A percentile compares a stretch with the other conserved stretches of the same genome.
Conservation (phyloP, 2,797 vertebrate genomes). For the Neosilurus hyrtlii region DNA sequence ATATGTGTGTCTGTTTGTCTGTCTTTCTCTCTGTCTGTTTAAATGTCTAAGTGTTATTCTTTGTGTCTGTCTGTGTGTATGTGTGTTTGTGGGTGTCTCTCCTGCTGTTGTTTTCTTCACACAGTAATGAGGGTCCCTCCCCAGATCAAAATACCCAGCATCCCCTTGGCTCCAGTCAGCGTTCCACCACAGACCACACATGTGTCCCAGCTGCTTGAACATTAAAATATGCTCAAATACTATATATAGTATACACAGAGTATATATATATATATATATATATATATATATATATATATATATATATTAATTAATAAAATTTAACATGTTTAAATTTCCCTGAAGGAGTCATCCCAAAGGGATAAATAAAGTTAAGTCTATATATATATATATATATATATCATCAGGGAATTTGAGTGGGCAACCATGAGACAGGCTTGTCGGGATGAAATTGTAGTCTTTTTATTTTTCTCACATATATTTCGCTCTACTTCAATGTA, state of each 20-base stretch:
- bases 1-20: not conserved
- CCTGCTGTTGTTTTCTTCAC: slow-evolving; percentile 43
- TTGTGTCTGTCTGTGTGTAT: slow-evolving; percentile 34
- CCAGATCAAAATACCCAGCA: slow-evolving; percentile 61
- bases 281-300: not conserved
- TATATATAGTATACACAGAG: not conserved
- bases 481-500: too few species aligned
- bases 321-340: too few species aligned
- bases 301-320: too few species aligned
- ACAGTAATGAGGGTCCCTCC: slow-evolving; percentile 56
- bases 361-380: too few species aligned
- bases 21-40: slow-evolving; percentile 25
- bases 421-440: too few species aligned
- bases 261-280: not conserved
- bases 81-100: slow-evolving; percentile 40
- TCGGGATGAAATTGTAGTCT: too few species aligned
- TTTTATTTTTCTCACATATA: too few species aligned
- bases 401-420: too few species aligned
- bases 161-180: slow-evolving; percentile 72
- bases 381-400: too few species aligned
- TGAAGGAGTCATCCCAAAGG: too few species aligned
- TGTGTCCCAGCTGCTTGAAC: slow-evolving; percentile 72
- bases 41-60: slow-evolving; percentile 23
- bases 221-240: slow-evolving; percentile 20
- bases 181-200: slow-evolving; percentile 76